phyloP scores from a whole-genome alignment of 2,113 vertebrate species.

The Dicaeum eximium region DNA sequence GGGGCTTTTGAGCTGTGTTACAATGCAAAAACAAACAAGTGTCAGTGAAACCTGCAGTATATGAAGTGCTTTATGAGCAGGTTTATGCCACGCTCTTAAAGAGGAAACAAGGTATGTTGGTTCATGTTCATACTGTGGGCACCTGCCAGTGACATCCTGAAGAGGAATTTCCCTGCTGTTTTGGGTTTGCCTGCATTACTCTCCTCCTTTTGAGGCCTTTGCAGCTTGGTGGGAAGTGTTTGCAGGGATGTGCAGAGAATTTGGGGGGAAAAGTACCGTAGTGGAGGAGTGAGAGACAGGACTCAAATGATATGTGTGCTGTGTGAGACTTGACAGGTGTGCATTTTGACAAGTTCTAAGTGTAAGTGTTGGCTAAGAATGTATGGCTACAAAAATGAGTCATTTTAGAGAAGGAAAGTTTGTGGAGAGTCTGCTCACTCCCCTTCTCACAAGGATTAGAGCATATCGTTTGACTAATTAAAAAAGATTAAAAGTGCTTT shows the following conservation, averaged over 20 bases:
- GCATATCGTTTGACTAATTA: not conserved
- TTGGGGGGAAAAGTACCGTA: fast-evolving
- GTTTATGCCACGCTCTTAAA: not conserved
- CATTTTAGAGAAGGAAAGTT: not conserved
- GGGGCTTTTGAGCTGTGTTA: not conserved
- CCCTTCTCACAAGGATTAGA: not conserved
- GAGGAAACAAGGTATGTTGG: not conserved
- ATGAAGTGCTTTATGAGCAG: not conserved
- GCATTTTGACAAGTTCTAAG: not conserved
- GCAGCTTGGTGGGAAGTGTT: not conserved
- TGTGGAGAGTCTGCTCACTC: not conserved
- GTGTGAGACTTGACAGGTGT: not conserved
- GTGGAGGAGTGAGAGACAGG: not conserved
- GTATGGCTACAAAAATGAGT: not conserved
- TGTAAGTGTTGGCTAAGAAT: not conserved
- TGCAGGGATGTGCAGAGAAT: not conserved
- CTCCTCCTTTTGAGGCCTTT: not conserved
- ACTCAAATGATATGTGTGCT: not conserved
- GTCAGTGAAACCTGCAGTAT: not conserved
- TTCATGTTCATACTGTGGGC: not conserved
- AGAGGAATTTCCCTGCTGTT: not conserved
- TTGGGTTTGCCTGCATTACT: not conserved
- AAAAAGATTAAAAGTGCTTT: not conserved
- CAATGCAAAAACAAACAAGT: not conserved
- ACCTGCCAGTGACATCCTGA: not conserved